Evolutionary conservation across 1,140 invertebrate species (phyloP).

Genomic region (Belonocnema kinseyi): DNA sequence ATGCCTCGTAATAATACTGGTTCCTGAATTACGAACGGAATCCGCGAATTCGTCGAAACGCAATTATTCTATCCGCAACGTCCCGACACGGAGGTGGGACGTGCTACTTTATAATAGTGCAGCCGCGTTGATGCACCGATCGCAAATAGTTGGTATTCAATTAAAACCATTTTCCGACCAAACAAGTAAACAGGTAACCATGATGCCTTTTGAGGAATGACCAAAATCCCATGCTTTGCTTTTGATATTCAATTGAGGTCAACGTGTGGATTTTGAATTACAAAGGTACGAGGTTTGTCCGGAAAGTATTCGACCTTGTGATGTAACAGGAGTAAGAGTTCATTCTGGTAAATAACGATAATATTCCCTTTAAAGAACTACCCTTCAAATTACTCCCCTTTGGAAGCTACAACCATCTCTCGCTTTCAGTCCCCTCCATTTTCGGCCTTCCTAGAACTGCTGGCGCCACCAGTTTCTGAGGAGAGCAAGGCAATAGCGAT

Average conservation of each 20-base stretch:
- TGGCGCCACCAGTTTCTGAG: too few relatives aligned
- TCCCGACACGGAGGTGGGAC: neutral
- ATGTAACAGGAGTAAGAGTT: too few relatives aligned
- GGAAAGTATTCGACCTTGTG: too few relatives aligned
- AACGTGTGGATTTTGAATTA: neutral
- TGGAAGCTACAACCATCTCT: too few relatives aligned
- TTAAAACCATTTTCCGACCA: slow-evolving; percentile 21
- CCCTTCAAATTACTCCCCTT: neutral
- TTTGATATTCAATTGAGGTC: neutral
- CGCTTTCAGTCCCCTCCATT: too few relatives aligned
- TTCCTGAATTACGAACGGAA: slow-evolving; percentile 29
- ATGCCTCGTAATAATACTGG: slow-evolving; percentile 24
- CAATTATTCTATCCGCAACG: slow-evolving; percentile 28
- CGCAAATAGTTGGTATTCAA: slow-evolving; percentile 25
- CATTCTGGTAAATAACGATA: too few relatives aligned
- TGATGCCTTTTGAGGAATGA: neutral
- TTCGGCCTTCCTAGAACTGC: too few relatives aligned
- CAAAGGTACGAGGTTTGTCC: too few relatives aligned
- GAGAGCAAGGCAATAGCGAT: too few relatives aligned
- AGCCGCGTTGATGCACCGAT: neutral
- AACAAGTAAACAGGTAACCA: neutral
- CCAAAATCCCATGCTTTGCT: neutral
- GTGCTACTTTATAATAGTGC: slow-evolving; percentile 2
- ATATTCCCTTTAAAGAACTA: neutral
- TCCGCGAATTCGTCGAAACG: slow-evolving; percentile 27